Percentiles rank a stretch among this genome's conserved stretches.
Conservation (phyloP, 1,140 invertebrate species). For the Harpegnathos saltator region DNA sequence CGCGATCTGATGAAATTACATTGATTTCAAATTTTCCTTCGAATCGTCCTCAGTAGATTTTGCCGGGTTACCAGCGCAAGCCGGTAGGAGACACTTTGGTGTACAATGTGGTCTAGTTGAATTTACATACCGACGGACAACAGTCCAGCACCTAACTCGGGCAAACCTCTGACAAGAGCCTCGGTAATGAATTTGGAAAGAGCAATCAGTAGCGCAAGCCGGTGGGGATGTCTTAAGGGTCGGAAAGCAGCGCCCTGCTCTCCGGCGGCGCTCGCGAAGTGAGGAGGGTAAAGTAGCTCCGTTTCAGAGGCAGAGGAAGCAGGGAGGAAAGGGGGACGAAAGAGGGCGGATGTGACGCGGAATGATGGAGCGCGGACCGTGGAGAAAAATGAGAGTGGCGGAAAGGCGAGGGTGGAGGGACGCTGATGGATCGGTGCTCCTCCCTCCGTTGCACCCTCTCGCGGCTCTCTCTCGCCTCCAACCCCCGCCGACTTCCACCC, state of each 20-base stretch:
- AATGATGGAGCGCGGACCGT: constrained; percentile 86
- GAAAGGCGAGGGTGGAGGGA: constrained; percentile 86
- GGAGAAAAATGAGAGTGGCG: constrained; percentile 86
- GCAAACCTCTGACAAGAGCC: constrained; percentile 75
- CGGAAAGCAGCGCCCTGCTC: constrained; percentile 60
- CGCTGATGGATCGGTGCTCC: constrained; percentile 86
- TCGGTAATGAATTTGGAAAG: constrained; percentile 84
- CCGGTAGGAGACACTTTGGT: too few species aligned
- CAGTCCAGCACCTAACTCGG: constrained; percentile 64
- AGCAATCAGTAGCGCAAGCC: constrained; percentile 81
- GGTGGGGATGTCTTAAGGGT: constrained; percentile 59
- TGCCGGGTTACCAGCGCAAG: constrained; percentile 4
- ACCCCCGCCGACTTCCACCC: constrained; percentile 68
- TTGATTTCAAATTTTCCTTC: neutral
- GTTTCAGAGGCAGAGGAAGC: constrained; percentile 74
- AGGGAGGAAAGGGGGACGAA: constrained; percentile 82
- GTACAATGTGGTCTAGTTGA: constrained; percentile 1
- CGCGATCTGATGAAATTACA: neutral
- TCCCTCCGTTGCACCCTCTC: constrained; percentile 79
- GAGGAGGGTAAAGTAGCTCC: constrained; percentile 64
- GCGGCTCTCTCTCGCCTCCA: constrained; percentile 66
- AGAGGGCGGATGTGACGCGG: constrained; percentile 86
- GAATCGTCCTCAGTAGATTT: neutral
- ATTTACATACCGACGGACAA: constrained; percentile 31
- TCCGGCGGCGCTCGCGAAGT: constrained; percentile 40